Evolutionary conservation across 1,140 invertebrate species (phyloP).

Genomic region (Brachystomella parvula): DNA sequence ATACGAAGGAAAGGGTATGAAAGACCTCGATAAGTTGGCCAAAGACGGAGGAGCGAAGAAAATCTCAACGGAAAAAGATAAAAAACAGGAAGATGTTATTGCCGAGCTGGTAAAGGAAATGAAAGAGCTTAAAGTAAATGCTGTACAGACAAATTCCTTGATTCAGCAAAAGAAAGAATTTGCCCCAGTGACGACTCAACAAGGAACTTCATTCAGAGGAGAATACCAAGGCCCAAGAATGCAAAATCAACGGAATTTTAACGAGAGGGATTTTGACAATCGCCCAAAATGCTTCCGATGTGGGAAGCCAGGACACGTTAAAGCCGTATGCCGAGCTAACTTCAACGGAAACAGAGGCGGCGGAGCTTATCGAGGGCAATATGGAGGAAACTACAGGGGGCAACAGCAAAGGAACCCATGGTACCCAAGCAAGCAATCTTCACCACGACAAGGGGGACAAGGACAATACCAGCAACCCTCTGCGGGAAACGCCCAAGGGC

Average conservation of each 20-base stretch:
- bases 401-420: not conserved
- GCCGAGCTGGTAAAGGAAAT: not conserved
- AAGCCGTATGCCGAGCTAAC: not conserved
- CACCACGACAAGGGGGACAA: not conserved
- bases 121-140: not conserved
- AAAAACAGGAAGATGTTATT: not conserved
- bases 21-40: not conserved
- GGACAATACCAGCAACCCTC: not conserved
- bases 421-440: not conserved
- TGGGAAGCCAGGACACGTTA: not conserved
- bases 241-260: not conserved
- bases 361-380: not conserved
- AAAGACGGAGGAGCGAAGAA: not conserved
- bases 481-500: not conserved
- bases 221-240: not conserved
- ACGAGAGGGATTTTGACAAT: not conserved
- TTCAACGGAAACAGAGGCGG: not conserved
- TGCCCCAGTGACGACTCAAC: too few relatives aligned
- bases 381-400: not conserved
- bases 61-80: not conserved
- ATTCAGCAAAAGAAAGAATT: too few relatives aligned
- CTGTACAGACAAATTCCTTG: not conserved
- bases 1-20: not conserved
- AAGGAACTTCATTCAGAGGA: not conserved
- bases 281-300: not conserved